Conservation (phyloP, 2,113 vertebrate genomes). For the Notothenia coriiceps region DNA sequence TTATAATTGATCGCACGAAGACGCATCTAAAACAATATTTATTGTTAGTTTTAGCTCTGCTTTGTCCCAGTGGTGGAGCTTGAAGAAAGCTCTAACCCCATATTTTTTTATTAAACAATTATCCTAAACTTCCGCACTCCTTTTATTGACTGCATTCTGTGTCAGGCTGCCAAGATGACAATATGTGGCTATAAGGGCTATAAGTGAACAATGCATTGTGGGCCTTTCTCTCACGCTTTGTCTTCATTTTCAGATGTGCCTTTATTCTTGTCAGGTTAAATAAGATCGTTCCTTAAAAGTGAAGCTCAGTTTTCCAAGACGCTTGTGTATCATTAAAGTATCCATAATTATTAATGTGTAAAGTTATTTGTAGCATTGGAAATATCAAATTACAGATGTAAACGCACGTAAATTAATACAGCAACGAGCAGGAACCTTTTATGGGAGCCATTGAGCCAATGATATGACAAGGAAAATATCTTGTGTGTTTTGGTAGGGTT, state of each 20-base stretch:
- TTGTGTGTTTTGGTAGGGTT: not conserved
- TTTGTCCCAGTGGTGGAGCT: not conserved
- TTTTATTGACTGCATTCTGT: slow-evolving; percentile 9
- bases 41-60: slow-evolving; percentile 10
- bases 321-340: not conserved
- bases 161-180: not conserved
- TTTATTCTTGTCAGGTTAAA: slow-evolving; percentile 8
- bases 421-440: not conserved
- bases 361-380: not conserved
- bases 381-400: not conserved
- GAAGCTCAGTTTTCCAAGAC: not conserved
- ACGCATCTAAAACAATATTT: not conserved
- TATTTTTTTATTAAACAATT: not conserved
- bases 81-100: not conserved
- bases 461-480: not conserved
- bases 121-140: not conserved
- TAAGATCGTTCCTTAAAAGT: not conserved
- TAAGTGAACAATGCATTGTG: slow-evolving; percentile 6
- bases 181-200: not conserved
- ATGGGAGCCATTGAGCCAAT: slow-evolving; percentile 6
- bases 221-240: not conserved
- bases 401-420: not conserved
- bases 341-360: not conserved
- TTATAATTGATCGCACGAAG: not conserved
- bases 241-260: slow-evolving; percentile 24